These are phyloP conservation scores for Cecidostiba fungosa DNA, from an alignment of 2,888 invertebrate species.

Conservation along the genomic window DNA sequence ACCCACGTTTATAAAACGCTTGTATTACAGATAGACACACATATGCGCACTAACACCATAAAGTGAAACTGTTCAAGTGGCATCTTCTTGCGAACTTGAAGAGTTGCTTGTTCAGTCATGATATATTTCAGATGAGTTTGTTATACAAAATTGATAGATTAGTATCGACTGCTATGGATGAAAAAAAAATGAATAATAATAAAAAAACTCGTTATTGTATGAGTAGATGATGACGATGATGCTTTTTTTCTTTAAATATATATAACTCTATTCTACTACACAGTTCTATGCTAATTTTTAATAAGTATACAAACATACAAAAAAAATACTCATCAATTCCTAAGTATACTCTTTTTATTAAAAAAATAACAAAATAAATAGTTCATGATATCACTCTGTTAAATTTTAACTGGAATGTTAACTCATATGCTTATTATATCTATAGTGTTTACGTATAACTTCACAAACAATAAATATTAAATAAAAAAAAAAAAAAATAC, in stretches of 20 bases:
- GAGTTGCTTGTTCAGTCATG: constrained; percentile 1
- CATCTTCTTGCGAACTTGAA: constrained; percentile 36
- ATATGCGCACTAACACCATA: constrained; percentile 64
- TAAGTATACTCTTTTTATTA: not conserved
- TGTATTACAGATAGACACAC: constrained; percentile 61
- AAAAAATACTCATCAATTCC: not conserved
- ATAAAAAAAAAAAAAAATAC: not conserved
- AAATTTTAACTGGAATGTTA: not conserved
- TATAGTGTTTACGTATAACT: not conserved
- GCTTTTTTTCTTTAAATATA: not conserved
- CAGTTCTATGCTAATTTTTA: constrained; percentile 36
- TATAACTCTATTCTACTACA: constrained; percentile 33
- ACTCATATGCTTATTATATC: not conserved
- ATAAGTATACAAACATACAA: constrained; percentile 38
- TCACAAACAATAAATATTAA: not conserved
- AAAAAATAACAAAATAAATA: constrained; percentile 13
- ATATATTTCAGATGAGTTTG: constrained; percentile 17
- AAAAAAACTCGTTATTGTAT: constrained; percentile 10
- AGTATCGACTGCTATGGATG: constrained; percentile 1
- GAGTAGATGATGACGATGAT: constrained; percentile 8
- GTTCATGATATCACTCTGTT: not conserved
- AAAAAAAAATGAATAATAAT: not conserved
- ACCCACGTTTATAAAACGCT: constrained; percentile 59
- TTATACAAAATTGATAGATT: constrained; percentile 9
- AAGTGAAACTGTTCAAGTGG: constrained; percentile 63